Conservation (phyloP, 2,797 vertebrate species). For the Craterocephalus amniculus region DNA sequence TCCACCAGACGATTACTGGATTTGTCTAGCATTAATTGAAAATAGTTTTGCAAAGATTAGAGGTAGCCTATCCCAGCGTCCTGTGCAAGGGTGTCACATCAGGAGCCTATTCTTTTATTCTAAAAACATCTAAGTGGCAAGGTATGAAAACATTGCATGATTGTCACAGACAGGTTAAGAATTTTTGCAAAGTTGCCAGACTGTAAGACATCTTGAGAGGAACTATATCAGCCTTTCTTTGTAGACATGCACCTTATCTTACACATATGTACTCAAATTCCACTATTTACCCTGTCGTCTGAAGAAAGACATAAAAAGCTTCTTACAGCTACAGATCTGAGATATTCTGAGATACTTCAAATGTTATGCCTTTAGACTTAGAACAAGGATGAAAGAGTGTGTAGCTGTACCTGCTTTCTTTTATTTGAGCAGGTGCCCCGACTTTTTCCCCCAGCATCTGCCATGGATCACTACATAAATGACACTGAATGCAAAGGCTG, state of each 20-base stretch:
- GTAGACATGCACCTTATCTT: slow-evolving; percentile 18
- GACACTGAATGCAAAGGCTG: slow-evolving; percentile 72
- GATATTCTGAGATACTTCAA: slow-evolving; percentile 68
- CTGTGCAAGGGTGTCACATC: slow-evolving; percentile 52
- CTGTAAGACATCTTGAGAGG: slow-evolving; percentile 4
- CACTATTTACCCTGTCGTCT: slow-evolving; percentile 13
- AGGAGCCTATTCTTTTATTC: slow-evolving; percentile 41
- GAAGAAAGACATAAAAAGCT: slow-evolving; percentile 27
- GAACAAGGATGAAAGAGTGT: slow-evolving; percentile 32
- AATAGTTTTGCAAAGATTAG: slow-evolving; percentile 62
- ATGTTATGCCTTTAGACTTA: slow-evolving; percentile 57
- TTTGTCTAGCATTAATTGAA: slow-evolving; percentile 69
- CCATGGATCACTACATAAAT: slow-evolving; percentile 63
- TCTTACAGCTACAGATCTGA: slow-evolving; percentile 39
- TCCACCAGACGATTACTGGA: slow-evolving; percentile 75
- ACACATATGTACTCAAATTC: background rate
- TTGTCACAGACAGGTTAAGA: slow-evolving; percentile 26
- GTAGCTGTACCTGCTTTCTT: slow-evolving; percentile 57
- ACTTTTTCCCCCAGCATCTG: slow-evolving; percentile 50
- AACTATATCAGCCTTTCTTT: slow-evolving; percentile 16
- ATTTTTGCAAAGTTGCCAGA: slow-evolving; percentile 31
- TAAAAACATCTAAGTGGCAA: slow-evolving; percentile 6
- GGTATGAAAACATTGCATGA: slow-evolving; percentile 30
- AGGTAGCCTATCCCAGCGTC: slow-evolving; percentile 43
- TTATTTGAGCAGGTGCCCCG: slow-evolving; percentile 45